Base-by-base conservation (phyloP, 2,113 vertebrate species). In the Stigmatopora nigra region DNA sequence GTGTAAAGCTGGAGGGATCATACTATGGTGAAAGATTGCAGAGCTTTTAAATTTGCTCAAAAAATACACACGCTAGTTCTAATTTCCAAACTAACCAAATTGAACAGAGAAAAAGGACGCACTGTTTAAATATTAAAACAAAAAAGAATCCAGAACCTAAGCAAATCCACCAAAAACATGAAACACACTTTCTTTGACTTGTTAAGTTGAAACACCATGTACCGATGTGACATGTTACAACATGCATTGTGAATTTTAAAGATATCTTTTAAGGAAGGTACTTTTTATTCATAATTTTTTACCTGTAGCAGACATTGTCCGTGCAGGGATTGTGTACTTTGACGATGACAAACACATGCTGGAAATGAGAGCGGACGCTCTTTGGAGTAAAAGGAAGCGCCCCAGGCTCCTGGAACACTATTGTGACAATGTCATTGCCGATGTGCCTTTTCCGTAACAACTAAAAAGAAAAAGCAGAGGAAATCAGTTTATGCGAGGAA, bases 231-330 rank as follows among this genome's bases (percentile, higher is more conserved):
- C 52, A 77, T 36, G 36, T 52, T 20, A 38, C 47, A 55, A 56
- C 58, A 44, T 35, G n/a, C 58, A 63, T 52, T 41, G 11, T 47
- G 13, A 64, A 47, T 20, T 44, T 65, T 15, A 71, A 19, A 55
- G 59, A 61, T 5, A 15, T 19, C 61, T 64, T 17, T 46, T 17
- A 44, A 13, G 53, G 19, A 25, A 59, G 61, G 31, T 36, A 49
- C 7, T 41, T 41, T 41, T 41, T 41, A 4, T 41, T 36, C 61
- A 70, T 48, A 14, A 58, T 77, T 45, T 76, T 89, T 93, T 87
- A 97, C 96, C 96, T 99, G 82, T 99, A 98, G 79, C 95, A 98
- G 74, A 98, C 94, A 47, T 91, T 96, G 70, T 98, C 96, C n/a
- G 94, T 95, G 82, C 96, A 98, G 14, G 96, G 96, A 84, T 91